phyloP scores from a whole-genome alignment of 2,113 vertebrate genomes.

The Albula goreensis region DNA sequence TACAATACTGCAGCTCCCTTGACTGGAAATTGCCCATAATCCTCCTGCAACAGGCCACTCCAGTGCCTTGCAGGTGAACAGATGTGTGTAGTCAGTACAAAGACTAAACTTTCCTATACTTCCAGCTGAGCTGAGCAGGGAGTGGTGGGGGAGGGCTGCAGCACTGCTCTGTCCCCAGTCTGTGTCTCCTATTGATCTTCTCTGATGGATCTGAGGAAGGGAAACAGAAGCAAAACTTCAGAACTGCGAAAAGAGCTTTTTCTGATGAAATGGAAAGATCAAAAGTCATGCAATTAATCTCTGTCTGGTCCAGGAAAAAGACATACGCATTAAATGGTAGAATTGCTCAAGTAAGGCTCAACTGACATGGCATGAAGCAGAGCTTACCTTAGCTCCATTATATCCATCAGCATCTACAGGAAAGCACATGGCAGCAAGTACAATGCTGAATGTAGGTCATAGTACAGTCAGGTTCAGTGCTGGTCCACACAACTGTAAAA shows the following conservation, averaged over 20 bases:
- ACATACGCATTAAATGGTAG: not conserved
- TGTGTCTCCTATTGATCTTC: constrained; percentile 3
- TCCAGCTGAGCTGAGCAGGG: not conserved
- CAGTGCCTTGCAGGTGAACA: not conserved
- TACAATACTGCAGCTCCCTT: not conserved
- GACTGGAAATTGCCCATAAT: not conserved
- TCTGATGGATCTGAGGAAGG: not conserved
- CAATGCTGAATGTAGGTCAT: not conserved
- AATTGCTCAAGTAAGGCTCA: not conserved
- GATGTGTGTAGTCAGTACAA: constrained; percentile 4
- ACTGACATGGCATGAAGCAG: not conserved
- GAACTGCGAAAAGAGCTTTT: not conserved
- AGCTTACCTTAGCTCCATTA: not conserved
- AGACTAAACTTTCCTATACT: not conserved
- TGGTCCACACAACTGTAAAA: not conserved
- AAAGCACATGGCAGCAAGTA: not conserved
- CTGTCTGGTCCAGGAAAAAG: not conserved
- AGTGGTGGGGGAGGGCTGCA: not conserved
- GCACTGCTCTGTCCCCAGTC: not conserved
- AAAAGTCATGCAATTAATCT: constrained; percentile 10
- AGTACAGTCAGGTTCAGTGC: not conserved
- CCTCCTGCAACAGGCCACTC: not conserved
- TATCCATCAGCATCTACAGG: not conserved
- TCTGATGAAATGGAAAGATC: constrained; percentile 7
- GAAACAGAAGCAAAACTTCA: constrained; percentile 5